Conservation (phyloP, 2,888 invertebrate genomes). For the Scrobipalpa costella region DNA sequence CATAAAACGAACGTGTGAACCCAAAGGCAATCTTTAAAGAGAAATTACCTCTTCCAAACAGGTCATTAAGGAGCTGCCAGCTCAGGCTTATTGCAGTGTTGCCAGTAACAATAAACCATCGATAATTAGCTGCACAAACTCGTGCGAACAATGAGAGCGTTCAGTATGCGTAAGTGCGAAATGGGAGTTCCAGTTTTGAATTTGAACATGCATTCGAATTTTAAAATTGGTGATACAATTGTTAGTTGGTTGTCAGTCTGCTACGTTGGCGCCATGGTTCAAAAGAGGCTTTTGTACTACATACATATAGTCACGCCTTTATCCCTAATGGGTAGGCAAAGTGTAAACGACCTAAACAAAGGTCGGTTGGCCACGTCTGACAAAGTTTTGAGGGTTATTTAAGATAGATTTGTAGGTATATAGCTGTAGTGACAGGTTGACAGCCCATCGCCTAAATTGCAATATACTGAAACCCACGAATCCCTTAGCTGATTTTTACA, state of each 20-base stretch:
- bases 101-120: constrained; percentile 36
- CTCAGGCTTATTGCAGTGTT: constrained; percentile 31
- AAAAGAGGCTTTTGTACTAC: neutral
- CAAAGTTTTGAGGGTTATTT: no score
- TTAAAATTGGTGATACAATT: constrained; percentile 4
- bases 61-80: constrained; percentile 28
- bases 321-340: no score
- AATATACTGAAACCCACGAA: no score
- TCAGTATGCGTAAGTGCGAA: constrained; percentile 44
- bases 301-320: no score
- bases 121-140: constrained; percentile 45
- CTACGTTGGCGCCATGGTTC: neutral
- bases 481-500: no score
- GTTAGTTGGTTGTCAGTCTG: constrained; percentile 4
- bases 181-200: constrained; percentile 23
- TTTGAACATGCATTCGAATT: constrained; percentile 2
- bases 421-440: no score
- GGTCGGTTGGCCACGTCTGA: no score
- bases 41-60: constrained; percentile 19
- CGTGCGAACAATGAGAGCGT: constrained; percentile 39
- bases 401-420: no score
- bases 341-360: no score
- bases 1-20: neutral
- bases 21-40: neutral
- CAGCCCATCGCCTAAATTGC: no score